Conservation (phyloP, 1,140 invertebrate species). For the Eufriesea mexicana region DNA sequence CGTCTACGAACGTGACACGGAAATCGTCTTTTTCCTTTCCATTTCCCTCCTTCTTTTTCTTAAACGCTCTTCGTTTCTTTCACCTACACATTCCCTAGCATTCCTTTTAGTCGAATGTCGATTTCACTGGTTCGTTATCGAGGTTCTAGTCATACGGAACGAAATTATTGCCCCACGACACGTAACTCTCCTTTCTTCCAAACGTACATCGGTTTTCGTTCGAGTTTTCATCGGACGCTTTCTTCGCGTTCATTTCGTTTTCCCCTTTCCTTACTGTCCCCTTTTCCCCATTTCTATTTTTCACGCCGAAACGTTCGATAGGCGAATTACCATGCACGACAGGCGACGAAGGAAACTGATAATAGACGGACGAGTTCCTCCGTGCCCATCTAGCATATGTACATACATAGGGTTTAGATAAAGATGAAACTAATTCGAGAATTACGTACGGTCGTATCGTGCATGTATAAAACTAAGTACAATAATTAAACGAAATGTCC, state of each 20-base stretch:
- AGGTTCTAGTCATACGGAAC: no score
- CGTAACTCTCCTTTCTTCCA: no score
- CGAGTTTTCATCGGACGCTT: no score
- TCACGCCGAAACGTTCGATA: constrained; percentile 18
- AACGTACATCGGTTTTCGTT: no score
- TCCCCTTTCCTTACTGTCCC: neutral
- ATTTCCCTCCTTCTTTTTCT: neutral
- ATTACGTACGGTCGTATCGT: constrained; percentile 44
- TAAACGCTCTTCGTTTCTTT: no score
- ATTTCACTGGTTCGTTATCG: no score
- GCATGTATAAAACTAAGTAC: constrained; percentile 44
- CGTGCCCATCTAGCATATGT: constrained; percentile 75
- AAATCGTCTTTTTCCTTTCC: neutral
- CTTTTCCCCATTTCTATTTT: neutral
- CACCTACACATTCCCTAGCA: no score
- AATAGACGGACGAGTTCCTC: constrained; percentile 75
- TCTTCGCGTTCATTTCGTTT: neutral
- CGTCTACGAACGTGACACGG: neutral
- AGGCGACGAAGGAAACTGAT: constrained; percentile 61
- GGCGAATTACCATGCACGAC: neutral
- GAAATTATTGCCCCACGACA: no score
- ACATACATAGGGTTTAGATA: constrained; percentile 75
- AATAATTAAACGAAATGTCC: constrained; percentile 67
- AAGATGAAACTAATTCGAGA: constrained; percentile 60
- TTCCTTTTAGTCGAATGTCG: no score